Evolutionary conservation across 2,113 vertebrate genomes (phyloP).

Genomic region (Phalacrocorax brasilianus): DNA sequence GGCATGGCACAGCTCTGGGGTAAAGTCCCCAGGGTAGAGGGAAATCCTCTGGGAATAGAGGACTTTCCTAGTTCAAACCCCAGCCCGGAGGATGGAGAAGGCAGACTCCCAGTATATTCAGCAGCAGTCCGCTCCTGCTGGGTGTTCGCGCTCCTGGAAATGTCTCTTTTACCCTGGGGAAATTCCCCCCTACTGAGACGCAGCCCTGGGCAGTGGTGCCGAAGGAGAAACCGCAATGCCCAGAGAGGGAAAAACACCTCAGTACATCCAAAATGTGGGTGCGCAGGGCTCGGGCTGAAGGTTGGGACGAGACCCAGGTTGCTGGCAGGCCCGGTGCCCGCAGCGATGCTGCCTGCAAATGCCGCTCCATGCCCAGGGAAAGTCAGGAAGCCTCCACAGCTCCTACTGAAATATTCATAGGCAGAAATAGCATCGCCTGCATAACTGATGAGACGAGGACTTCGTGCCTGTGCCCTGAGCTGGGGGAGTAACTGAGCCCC

Average conservation of each 20-base stretch:
- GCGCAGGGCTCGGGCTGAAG: fast-evolving
- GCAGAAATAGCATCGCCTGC: not conserved
- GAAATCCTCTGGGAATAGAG: not conserved
- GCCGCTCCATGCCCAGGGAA: fast-evolving
- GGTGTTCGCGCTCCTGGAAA: not conserved
- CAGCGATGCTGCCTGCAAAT: not conserved
- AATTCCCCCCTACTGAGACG: fast-evolving
- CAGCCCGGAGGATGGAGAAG: not conserved
- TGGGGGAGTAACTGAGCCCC: not conserved
- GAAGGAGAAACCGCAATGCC: not conserved
- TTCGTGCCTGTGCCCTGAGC: not conserved
- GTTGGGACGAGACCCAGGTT: not conserved
- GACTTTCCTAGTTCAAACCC: not conserved
- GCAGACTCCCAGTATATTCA: not conserved
- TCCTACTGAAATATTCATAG: not conserved
- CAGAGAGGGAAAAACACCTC: not conserved
- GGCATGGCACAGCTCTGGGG: not conserved
- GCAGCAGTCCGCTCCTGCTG: fast-evolving
- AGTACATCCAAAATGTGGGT: fast-evolving
- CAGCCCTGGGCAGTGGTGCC: not conserved
- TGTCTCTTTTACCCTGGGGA: not conserved
- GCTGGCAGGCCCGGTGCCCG: not conserved
- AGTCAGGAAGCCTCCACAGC: not conserved
- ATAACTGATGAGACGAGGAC: not conserved
- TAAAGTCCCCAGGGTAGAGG: not conserved